Conservation (phyloP, 2,797 vertebrate species). For the Falco berigora region DNA sequence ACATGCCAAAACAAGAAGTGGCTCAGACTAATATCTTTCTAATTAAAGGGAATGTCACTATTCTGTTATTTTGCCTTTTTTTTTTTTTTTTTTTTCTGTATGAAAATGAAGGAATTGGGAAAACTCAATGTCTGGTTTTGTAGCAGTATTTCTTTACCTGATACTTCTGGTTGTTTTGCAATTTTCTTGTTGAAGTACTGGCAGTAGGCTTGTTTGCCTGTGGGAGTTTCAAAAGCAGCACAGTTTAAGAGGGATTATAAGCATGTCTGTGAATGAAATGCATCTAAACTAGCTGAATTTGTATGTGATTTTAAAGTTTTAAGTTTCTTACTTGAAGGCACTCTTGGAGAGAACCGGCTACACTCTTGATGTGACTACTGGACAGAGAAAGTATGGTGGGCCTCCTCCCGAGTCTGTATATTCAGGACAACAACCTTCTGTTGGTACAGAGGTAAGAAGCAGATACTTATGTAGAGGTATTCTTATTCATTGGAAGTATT, state of each 20-base stretch:
- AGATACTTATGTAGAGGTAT: not conserved
- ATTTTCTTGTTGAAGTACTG: not conserved
- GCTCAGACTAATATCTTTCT: conserved; percentile 18
- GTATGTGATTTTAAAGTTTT: not conserved
- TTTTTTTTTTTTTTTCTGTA: not conserved
- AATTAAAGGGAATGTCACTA: conserved; percentile 11
- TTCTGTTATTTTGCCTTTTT: not conserved
- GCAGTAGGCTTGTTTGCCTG: not conserved
- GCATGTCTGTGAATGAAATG: not conserved
- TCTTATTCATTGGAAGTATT: not conserved
- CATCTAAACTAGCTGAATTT: not conserved
- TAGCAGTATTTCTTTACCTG: not conserved
- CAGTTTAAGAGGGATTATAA: not conserved
- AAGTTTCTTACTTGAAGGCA: conserved; percentile 72
- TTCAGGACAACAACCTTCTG: conserved; percentile 86
- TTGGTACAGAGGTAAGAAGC: conserved; percentile 90
- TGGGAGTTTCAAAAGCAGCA: not conserved
- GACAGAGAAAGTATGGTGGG: conserved; percentile 94
- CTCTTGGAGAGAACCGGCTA: conserved; percentile 92
- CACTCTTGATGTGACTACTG: conserved; percentile 95
- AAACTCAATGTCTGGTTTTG: not conserved
- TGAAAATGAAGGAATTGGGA: not conserved
- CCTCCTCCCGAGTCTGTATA: conserved; percentile 90
- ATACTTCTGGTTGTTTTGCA: not conserved
- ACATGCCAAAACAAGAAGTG: conserved; percentile 51